phyloP scores from a whole-genome alignment of 1,140 invertebrate species.

The Diachasmimorpha longicaudata region DNA sequence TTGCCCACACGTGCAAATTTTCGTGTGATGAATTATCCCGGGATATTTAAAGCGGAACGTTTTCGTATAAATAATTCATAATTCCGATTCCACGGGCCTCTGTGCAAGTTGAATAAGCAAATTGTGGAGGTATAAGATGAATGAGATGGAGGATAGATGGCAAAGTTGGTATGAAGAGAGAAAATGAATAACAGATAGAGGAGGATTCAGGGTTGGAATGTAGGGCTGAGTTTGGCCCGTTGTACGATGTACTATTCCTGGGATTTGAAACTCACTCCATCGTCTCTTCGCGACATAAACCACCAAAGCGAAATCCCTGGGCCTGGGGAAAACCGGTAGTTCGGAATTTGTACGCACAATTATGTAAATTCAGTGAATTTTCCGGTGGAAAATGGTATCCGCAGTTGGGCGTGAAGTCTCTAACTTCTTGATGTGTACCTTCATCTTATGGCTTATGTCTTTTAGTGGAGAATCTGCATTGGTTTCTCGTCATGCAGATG shows the following conservation, averaged over 20 bases:
- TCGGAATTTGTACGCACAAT: slow-evolving; percentile 57
- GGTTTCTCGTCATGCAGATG: too few relatives aligned
- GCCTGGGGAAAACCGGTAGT: slow-evolving; percentile 33
- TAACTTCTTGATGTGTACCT: background rate
- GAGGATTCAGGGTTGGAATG: background rate
- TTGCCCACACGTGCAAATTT: background rate
- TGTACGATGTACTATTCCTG: background rate
- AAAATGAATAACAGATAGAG: background rate
- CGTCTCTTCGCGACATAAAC: background rate
- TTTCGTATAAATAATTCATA: slow-evolving; percentile 56
- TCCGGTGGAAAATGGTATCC: slow-evolving; percentile 16
- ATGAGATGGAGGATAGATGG: slow-evolving; percentile 27
- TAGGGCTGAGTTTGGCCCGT: background rate
- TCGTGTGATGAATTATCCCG: background rate
- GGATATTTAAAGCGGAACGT: slow-evolving; percentile 18
- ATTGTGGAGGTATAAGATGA: background rate
- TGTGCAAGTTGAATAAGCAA: slow-evolving; percentile 12
- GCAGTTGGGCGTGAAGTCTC: background rate
- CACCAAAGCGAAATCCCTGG: background rate
- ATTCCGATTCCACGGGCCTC: background rate
- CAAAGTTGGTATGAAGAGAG: background rate
- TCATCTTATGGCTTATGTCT: background rate
- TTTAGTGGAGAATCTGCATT: background rate
- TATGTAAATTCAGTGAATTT: slow-evolving; percentile 53
- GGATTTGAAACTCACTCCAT: background rate